Base-by-base conservation (phyloP, 2,888 invertebrate species). In the Eupelmus urozonus region DNA sequence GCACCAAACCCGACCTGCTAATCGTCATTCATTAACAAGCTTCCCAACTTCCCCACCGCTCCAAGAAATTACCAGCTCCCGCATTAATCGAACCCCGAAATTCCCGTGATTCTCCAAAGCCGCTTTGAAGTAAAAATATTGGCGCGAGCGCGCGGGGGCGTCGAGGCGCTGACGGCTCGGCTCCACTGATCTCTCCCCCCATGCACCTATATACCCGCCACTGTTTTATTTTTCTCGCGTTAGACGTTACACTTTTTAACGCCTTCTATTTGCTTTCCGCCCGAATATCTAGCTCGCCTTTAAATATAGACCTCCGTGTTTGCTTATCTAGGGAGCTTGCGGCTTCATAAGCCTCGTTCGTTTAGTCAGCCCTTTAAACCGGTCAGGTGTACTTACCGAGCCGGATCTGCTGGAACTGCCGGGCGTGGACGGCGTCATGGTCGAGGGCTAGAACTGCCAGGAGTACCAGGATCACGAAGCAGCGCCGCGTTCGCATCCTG, bases 321-420 rank as follows among this genome's bases (percentile, higher is more conserved):
- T 77, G 76, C 66, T 71, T 66, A 71, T 66, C 57, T 18, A 49
- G 13, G 1, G 9, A 34, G 9, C 34, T 34, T 34, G 34, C 9
- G 5, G 9, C 3, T 34, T 5, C 9, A 34, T 34, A 34, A 5
- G 9, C 3, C 3, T 34, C 34, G 34, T 34, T 34, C n/a, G n/a
- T 34, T 34, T 34, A 5, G 9, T 34, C 34, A 34, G 9, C 34
- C 34, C 9, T 34, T 34, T 34, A 9, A n/a, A n/a, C n/a, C n/a
- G n/a, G n/a, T n/a, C n/a, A n/a, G n/a, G n/a, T n/a, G n/a, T 16
- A 70, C 75, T 79, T n/a, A 79, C 79, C 76, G 55, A 79, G 67
- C 49, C 55, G 55, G 27, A 75, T 65, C 18, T 63, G 66, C 13
- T 45, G 69, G 2, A 29, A 18, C 13, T 62, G 63, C 7, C 62